Percentiles rank a stretch among this genome's conserved stretches.
These are phyloP conservation scores for Serinus canaria DNA, from an alignment of 2,113 vertebrate genomes.

Conservation along the genomic window DNA sequence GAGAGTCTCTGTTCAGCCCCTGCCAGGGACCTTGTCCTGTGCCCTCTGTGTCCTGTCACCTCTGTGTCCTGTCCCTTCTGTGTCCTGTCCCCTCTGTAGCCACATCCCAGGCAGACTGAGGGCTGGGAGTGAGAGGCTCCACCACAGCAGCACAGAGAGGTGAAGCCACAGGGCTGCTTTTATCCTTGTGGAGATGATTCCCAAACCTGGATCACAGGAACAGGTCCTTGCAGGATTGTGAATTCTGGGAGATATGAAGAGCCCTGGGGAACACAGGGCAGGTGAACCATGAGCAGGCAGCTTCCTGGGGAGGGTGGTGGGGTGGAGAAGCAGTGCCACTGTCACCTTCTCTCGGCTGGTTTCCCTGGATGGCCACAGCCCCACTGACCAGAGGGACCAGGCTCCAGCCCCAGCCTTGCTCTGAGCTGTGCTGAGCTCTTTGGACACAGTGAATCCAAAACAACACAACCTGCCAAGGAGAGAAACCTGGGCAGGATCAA, in stretches of 20 bases:
- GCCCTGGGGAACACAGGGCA: not conserved
- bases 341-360: not conserved
- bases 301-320: not conserved
- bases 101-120: fast-evolving
- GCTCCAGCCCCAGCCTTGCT: not conserved
- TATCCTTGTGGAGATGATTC: not conserved
- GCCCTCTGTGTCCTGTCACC: not conserved
- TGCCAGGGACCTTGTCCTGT: not conserved
- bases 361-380: fast-evolving
- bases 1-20: too few relatives aligned
- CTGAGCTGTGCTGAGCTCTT: not conserved
- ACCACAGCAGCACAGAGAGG: not conserved
- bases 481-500: not conserved
- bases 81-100: not conserved
- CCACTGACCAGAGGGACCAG: not conserved
- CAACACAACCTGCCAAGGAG: not conserved
- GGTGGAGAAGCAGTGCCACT: not conserved
- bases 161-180: not conserved
- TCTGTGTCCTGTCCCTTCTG: too few relatives aligned
- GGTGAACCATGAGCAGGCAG: not conserved
- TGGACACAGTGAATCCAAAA: not conserved
- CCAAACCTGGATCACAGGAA: fast-evolving
- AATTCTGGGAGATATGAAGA: not conserved
- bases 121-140: not conserved
- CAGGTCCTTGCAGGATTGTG: not conserved